Conservation (phyloP, 2,888 invertebrate species). For the Acleris literana region DNA sequence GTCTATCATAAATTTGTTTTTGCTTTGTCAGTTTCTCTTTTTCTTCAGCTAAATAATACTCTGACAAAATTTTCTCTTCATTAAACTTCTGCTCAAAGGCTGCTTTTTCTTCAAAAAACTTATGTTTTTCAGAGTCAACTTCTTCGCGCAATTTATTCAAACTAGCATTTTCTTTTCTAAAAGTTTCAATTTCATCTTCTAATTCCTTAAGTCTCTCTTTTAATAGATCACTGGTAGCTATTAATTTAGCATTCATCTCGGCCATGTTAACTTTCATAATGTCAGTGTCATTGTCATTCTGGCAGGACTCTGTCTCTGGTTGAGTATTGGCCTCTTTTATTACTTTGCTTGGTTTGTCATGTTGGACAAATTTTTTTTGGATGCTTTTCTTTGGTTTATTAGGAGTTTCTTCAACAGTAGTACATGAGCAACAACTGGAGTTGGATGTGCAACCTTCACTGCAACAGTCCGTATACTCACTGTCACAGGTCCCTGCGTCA, state of each 20-base stretch:
- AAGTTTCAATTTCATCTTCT: slow-evolving; percentile 84
- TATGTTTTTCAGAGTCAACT: slow-evolving; percentile 85
- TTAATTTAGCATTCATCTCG: slow-evolving; percentile 75
- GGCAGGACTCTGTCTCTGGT: slow-evolving; percentile 43
- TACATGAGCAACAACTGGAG: slow-evolving; percentile 73
- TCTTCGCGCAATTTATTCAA: slow-evolving; percentile 82
- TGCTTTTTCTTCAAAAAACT: slow-evolving; percentile 85
- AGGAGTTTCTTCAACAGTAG: slow-evolving; percentile 56
- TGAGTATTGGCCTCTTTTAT: slow-evolving; percentile 51
- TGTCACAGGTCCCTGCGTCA: slow-evolving; percentile 60
- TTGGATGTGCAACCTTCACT: slow-evolving; percentile 63
- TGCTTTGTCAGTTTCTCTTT: slow-evolving; percentile 87
- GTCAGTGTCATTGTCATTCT: slow-evolving; percentile 59
- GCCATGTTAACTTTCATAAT: slow-evolving; percentile 66
- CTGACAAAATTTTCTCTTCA: slow-evolving; percentile 86
- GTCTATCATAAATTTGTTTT: slow-evolving; percentile 85
- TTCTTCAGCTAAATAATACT: slow-evolving; percentile 87
- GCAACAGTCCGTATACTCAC: slow-evolving; percentile 66
- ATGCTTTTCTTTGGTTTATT: slow-evolving; percentile 37
- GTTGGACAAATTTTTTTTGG: slow-evolving; percentile 42
- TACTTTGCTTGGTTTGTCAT: slow-evolving; percentile 43
- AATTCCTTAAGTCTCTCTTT: slow-evolving; percentile 86
- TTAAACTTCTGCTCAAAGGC: slow-evolving; percentile 84
- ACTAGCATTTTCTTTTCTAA: slow-evolving; percentile 79
- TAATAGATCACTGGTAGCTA: slow-evolving; percentile 83